phyloP scores from a whole-genome alignment of 37 sponge, comb jelly and placozoan species.

The Aphrocallistes beatrix region DNA sequence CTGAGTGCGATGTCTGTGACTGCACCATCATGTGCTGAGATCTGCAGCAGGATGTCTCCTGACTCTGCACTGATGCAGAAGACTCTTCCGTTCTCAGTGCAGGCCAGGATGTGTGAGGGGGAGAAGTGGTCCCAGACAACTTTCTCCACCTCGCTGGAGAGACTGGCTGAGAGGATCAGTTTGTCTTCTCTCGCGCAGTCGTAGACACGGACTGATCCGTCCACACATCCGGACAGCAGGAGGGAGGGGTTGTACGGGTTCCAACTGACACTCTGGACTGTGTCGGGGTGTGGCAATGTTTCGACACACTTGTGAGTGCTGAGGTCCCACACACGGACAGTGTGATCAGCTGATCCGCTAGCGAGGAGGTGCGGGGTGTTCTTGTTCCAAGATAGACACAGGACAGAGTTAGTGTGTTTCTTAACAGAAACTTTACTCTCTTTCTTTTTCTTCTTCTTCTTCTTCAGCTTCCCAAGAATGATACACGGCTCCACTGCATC shows the following conservation, averaged over 20 bases:
- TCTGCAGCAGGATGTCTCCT: conserved; percentile 41
- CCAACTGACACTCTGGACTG: conserved; percentile 72
- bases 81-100: conserved; percentile 42
- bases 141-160: conserved; percentile 73
- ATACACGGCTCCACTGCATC: conserved; percentile 68
- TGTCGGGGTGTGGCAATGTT: conserved; percentile 52
- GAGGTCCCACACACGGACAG: conserved; percentile 81
- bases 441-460: background rate
- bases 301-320: conserved; percentile 29
- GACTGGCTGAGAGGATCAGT: conserved; percentile 12
- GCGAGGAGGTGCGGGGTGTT: conserved; percentile 56
- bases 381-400: conserved; percentile 81
- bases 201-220: conserved; percentile 28
- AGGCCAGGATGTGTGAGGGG: conserved; percentile 57
- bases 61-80: conserved; percentile 40
- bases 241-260: conserved; percentile 56
- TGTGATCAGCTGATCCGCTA: conserved; percentile 80
- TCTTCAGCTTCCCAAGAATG: conserved; percentile 41
- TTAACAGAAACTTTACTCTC: conserved; percentile 36
- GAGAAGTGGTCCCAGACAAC: conserved; percentile 76
- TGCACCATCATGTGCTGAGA: conserved; percentile 62
- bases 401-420: conserved; percentile 79
- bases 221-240: conserved; percentile 56
- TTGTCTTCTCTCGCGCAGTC: conserved; percentile 25
- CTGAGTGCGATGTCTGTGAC: conserved; percentile 72